Evolutionary conservation across 2,797 vertebrate species (phyloP), one percentile per base, ranked within the genome.

Genomic region (Prunella strophiata): DNA sequence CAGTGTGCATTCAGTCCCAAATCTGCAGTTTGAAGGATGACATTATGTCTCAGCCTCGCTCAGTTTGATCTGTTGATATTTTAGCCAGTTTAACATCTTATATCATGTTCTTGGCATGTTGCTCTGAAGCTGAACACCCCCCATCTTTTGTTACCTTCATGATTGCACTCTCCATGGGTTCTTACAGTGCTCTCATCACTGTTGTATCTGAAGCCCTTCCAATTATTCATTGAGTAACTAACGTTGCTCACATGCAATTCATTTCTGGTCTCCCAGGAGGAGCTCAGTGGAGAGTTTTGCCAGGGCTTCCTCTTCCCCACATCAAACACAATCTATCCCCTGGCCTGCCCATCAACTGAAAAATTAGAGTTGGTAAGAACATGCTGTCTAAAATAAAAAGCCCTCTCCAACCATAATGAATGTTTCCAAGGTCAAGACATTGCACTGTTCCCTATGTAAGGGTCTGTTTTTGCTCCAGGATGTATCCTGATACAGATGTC

Each of bases 401-500:
- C 50, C 20, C 16, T 57, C 59, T 89, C 36, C 40, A 65, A 11
- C 15, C 19, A 66, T 89, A 92, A 96, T 25, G 57, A 85, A 97
- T 91, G 79, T 83, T 96, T 91, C 58, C 34, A 91, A 93, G 93
- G 92, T 93, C 92, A 95, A 80, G 66, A 55, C 19, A 2, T 30
- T 75, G 58, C 78, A 27, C 51, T 42, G 50, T 84, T 89, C 72
- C 62, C 81, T 62, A 0, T 58, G 51, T 96, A 88, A 86, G 66
- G 12, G 16, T 78, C 83, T 88, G 80, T 6, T 93, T 93, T 90
- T 94, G 38, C 51, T 84, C 62, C 38, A 70, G 63, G 71, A 90
- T 90, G 43, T 95, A 85, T 88, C 51, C 74, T 94, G 79, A 85
- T 94, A 88, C 93, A 96, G 91, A 96, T 96, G 91, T 91, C 73